Percentiles rank a stretch among this genome's conserved stretches.
phyloP scores from a whole-genome alignment of 1,140 invertebrate species.

The Diplogasteroides magnus region DNA sequence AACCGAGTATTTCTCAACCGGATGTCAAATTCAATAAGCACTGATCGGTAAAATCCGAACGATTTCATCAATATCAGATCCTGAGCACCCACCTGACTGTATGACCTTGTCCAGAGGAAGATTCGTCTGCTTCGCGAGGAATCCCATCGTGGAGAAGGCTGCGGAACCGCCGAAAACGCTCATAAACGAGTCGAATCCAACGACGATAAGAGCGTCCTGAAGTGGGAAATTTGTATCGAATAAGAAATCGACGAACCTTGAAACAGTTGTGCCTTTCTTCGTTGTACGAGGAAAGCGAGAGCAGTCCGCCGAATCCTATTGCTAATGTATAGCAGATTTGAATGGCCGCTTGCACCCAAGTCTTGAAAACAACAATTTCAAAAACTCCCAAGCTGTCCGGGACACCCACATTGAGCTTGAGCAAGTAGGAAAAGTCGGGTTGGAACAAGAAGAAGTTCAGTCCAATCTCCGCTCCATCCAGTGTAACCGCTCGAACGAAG shows the following conservation, averaged over 20 bases:
- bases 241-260: not conserved
- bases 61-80: too few relatives aligned
- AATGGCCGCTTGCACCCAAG: conserved; percentile 16
- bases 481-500: conserved; percentile 68
- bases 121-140: conserved; percentile 60
- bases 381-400: not conserved
- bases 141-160: conserved; percentile 66
- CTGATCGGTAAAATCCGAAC: too few relatives aligned
- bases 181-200: conserved; percentile 65
- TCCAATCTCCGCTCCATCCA: conserved; percentile 70
- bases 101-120: conserved; percentile 62
- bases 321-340: conserved; percentile 17
- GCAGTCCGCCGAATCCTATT: conserved; percentile 16
- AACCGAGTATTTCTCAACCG: too few relatives aligned
- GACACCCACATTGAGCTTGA: conserved; percentile 15
- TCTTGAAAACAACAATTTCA: not conserved
- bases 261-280: conserved; percentile 11
- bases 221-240: not conserved
- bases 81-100: conserved; percentile 62
- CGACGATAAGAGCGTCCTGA: conserved; percentile 65
- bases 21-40: too few relatives aligned
- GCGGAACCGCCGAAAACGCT: conserved; percentile 62
- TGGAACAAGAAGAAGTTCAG: conserved; percentile 63
- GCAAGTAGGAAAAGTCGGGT: conserved; percentile 7
- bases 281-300: conserved; percentile 15